Conservation (phyloP, 2,888 invertebrate genomes). For the Nasonovia ribisnigri region DNA sequence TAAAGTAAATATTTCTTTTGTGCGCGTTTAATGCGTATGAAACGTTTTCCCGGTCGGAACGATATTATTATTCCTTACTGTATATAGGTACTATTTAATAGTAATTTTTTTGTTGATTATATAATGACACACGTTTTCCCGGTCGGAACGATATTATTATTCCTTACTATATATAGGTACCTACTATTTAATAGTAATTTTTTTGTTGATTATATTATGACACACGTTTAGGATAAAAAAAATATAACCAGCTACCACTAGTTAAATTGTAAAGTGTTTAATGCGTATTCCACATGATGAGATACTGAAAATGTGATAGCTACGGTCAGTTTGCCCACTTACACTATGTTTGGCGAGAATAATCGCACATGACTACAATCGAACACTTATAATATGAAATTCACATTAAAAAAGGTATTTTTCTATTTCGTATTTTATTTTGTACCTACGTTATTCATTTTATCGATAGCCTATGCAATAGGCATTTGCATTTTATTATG, state of each 20-base stretch:
- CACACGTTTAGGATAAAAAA: neutral
- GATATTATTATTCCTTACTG: neutral
- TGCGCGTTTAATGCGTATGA: slow-evolving; percentile 23
- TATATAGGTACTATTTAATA: neutral
- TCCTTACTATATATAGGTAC: neutral
- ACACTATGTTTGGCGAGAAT: neutral
- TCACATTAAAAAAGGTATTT: neutral
- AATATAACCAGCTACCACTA: neutral
- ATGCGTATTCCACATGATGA: neutral
- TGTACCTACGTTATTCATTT: too few relatives aligned
- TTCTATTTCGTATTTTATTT: neutral
- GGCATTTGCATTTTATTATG: too few relatives aligned
- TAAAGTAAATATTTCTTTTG: slow-evolving; percentile 36
- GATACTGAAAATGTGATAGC: neutral
- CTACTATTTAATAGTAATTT: too few relatives aligned
- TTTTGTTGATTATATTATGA: neutral
- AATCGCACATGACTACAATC: neutral
- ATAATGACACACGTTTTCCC: neutral
- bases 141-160: neutral
- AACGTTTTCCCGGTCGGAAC: neutral
- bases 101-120: neutral
- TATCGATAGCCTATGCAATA: too few relatives aligned
- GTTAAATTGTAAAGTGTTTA: neutral
- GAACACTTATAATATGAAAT: neutral
- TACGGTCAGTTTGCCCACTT: neutral